Percentiles rank a stretch among this genome's conserved stretches.
Conservation (phyloP, 2,888 invertebrate species). For the Drosophila austrosaltans region DNA sequence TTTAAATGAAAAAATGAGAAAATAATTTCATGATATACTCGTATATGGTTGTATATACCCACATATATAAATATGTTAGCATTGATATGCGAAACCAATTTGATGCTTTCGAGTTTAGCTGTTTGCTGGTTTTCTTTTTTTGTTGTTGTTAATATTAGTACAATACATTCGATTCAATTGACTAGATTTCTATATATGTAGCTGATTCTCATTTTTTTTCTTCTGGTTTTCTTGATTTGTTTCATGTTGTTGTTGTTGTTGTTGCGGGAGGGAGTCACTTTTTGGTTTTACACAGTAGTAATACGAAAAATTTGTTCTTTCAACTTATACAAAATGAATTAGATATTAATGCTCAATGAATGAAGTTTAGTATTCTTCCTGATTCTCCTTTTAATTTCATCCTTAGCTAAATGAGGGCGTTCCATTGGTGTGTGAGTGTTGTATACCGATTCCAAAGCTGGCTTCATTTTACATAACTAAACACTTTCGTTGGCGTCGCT, state of each 20-base stretch:
- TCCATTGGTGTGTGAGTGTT: slow-evolving; percentile 43
- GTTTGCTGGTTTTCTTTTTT: slow-evolving; percentile 31
- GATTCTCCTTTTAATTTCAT: slow-evolving; percentile 45
- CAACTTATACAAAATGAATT: slow-evolving; percentile 51
- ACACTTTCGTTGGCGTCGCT: slow-evolving; percentile 97
- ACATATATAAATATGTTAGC: slow-evolving; percentile 27
- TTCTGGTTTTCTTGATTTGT: slow-evolving; percentile 37
- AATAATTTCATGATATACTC: slow-evolving; percentile 45
- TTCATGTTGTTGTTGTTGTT: slow-evolving; percentile 35
- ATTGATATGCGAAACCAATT: slow-evolving; percentile 69
- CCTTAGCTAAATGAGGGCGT: slow-evolving; percentile 53
- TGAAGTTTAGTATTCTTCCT: slow-evolving; percentile 29
- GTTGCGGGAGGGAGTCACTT: slow-evolving; percentile 68
- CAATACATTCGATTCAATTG: slow-evolving; percentile 78
- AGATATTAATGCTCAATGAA: slow-evolving; percentile 60
- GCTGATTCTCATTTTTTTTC: slow-evolving; percentile 50
- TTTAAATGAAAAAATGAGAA: slow-evolving; percentile 68
- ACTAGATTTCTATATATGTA: slow-evolving; percentile 76
- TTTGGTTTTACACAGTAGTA: slow-evolving; percentile 41
- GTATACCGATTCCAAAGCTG: slow-evolving; percentile 47
- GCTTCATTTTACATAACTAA: slow-evolving; percentile 87
- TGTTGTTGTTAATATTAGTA: slow-evolving; percentile 58
- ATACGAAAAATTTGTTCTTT: slow-evolving; percentile 41
- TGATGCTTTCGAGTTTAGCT: slow-evolving; percentile 12
- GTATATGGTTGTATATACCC: neutral